Conservation (phyloP, 1,140 invertebrate genomes). For the Samia ricini region DNA sequence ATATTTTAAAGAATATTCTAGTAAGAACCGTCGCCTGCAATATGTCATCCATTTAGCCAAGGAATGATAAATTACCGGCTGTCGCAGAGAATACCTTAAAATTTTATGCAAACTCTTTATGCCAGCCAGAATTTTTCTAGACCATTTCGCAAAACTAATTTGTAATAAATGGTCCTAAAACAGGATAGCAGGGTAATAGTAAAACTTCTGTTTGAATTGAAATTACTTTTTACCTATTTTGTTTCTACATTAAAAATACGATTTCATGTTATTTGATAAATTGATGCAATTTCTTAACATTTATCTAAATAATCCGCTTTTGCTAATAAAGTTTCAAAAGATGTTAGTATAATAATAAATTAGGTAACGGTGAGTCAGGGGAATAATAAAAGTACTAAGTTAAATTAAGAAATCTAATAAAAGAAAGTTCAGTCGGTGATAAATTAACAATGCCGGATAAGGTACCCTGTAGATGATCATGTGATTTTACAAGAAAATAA, state of each 20-base stretch:
- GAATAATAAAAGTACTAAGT: no score
- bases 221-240: background rate
- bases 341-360: no score
- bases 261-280: background rate
- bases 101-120: conserved; percentile 13
- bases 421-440: no score
- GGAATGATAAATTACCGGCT: conserved; percentile 30
- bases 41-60: conserved; percentile 26
- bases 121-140: conserved; percentile 27
- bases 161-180: conserved; percentile 17
- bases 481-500: background rate
- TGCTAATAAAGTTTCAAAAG: background rate
- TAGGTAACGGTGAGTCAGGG: no score
- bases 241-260: background rate
- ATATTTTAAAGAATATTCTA: conserved; percentile 16
- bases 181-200: background rate
- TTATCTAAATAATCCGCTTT: background rate
- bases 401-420: no score
- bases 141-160: conserved; percentile 25
- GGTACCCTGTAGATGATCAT: background rate
- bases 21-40: conserved; percentile 18
- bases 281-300: no score
- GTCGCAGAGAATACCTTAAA: conserved; percentile 13
- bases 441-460: no score
- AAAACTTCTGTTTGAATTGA: background rate